Evolutionary conservation across 2,113 vertebrate species (phyloP).

Genomic region (Lanius collurio): DNA sequence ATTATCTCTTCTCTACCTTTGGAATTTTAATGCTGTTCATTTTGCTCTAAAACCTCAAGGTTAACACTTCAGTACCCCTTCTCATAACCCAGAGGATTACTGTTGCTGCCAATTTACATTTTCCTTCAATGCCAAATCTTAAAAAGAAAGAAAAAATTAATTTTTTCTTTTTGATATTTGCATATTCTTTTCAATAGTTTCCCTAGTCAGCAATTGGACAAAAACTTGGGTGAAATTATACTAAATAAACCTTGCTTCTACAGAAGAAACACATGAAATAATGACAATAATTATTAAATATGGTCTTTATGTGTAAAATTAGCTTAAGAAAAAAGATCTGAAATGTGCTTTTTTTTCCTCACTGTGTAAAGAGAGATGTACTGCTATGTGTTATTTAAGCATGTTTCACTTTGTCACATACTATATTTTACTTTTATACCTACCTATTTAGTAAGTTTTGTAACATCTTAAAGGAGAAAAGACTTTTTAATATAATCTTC

Average conservation of each 20-base stretch:
- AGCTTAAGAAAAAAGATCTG: neutral
- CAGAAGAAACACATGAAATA: neutral
- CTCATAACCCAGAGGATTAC: neutral
- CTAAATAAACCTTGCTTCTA: neutral
- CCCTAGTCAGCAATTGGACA: neutral
- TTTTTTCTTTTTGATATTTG: neutral
- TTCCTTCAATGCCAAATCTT: neutral
- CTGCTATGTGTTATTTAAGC: neutral
- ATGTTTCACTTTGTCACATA: neutral
- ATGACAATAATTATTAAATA: neutral
- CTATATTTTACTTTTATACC: neutral
- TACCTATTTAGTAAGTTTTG: neutral
- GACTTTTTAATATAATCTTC: neutral
- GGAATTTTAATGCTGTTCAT: neutral
- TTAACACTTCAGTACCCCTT: neutral
- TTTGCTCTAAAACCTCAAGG: neutral
- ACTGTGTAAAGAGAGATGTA: neutral
- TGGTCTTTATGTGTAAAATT: neutral
- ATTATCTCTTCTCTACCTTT: neutral
- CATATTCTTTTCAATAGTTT: neutral
- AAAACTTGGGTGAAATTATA: neutral
- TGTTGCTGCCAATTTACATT: neutral
- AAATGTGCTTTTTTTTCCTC: neutral
- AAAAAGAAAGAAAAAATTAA: neutral
- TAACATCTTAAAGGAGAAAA: neutral